Conservation (phyloP, 2,888 invertebrate genomes). For the Ptilodon capucinus region DNA sequence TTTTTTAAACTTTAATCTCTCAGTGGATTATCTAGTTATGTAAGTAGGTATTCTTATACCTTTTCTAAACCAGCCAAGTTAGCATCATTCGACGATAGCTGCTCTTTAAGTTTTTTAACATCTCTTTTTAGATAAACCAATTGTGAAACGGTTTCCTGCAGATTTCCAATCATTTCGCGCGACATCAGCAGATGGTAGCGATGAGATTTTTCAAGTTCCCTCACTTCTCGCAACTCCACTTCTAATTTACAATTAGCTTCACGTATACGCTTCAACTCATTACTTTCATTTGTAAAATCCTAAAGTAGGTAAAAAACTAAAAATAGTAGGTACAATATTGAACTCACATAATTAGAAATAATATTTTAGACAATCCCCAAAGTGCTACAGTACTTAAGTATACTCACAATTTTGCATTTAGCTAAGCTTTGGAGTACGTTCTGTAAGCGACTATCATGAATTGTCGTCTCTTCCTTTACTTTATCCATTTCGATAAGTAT, state of each 20-base stretch:
- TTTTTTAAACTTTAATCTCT: no score
- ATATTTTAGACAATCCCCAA: no score
- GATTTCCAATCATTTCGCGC: constrained; percentile 71
- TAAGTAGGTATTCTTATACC: no score
- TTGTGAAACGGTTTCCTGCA: constrained; percentile 73
- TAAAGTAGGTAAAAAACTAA: no score
- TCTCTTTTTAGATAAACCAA: constrained; percentile 70
- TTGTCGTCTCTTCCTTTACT: constrained; percentile 24
- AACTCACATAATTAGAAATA: no score
- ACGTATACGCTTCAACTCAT: constrained; percentile 58
- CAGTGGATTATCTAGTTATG: no score
- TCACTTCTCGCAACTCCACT: constrained; percentile 60
- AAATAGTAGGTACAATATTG: no score
- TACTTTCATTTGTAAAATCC: constrained; percentile 59
- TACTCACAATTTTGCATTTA: constrained; percentile 66
- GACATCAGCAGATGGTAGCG: constrained; percentile 67
- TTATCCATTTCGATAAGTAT: constrained; percentile 30
- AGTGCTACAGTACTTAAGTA: neutral
- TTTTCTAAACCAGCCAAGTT: constrained; percentile 52
- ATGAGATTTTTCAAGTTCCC: constrained; percentile 71
- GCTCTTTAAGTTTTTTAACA: constrained; percentile 63
- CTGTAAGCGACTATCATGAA: constrained; percentile 50
- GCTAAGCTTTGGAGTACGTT: constrained; percentile 55
- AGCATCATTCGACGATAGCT: constrained; percentile 51
- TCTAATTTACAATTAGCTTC: constrained; percentile 62